phyloP scores from a whole-genome alignment of 2,113 vertebrate genomes.

The Pithys albifrons region DNA sequence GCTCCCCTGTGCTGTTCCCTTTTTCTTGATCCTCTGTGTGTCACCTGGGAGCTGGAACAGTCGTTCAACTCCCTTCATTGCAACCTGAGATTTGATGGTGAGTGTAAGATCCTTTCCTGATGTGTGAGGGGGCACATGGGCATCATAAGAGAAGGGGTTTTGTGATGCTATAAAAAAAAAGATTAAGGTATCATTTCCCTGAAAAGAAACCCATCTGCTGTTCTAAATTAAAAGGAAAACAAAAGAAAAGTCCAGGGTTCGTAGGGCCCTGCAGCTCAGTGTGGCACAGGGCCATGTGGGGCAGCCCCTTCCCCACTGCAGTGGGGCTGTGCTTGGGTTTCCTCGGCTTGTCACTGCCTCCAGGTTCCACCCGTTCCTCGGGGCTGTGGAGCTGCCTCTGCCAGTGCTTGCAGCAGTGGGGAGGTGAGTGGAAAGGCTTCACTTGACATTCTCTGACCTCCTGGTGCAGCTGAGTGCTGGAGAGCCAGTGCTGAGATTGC shows the following conservation, averaged over 20 bases:
- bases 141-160: accelerated
- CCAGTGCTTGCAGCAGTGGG: not conserved
- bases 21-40: not conserved
- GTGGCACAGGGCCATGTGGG: accelerated
- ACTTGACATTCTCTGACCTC: constrained; percentile 77
- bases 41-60: not conserved
- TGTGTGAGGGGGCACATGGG: too few relatives aligned
- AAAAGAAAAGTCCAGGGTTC: not conserved
- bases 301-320: not conserved
- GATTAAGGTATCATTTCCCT: not conserved
- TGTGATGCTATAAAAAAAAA: not conserved
- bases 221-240: not conserved
- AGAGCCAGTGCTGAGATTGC: constrained; percentile 73
- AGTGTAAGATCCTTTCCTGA: not conserved
- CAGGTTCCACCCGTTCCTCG: not conserved
- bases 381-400: constrained; percentile 6
- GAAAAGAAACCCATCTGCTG: not conserved
- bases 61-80: not conserved
- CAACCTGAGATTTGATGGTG: not conserved
- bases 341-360: not conserved
- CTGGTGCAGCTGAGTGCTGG: constrained; percentile 67
- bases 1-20: not conserved
- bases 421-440: constrained; percentile 73
- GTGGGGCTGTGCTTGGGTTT: not conserved
- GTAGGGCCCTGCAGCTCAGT: not conserved